Conservation (phyloP, 2,113 vertebrate genomes). For the Poeciliopsis turrubarensis region DNA sequence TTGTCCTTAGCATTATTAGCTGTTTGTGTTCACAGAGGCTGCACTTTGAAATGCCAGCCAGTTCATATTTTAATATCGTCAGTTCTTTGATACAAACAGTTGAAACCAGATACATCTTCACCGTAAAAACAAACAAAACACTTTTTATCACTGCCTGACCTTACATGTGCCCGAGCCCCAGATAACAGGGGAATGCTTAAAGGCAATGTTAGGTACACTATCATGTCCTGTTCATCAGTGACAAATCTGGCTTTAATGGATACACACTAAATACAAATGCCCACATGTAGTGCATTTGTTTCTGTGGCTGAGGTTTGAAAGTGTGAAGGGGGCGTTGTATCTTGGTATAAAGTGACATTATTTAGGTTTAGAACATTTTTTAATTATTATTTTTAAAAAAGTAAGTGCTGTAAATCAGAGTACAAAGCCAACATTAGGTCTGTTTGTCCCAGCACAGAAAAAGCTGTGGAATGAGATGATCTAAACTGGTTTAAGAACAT, state of each 20-base stretch:
- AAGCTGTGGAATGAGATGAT: too few relatives aligned
- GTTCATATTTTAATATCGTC: too few relatives aligned
- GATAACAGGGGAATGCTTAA: too few relatives aligned
- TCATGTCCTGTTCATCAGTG: too few relatives aligned
- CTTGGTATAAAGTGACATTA: background rate
- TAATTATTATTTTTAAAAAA: background rate
- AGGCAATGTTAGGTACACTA: too few relatives aligned
- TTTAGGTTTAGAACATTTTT: background rate
- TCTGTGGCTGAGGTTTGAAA: too few relatives aligned
- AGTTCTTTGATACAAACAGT: background rate
- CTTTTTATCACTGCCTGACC: background rate
- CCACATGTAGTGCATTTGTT: too few relatives aligned
- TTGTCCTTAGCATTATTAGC: slow-evolving; percentile 55
- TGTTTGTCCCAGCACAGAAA: too few relatives aligned
- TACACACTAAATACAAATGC: too few relatives aligned
- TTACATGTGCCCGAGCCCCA: background rate
- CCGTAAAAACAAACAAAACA: background rate
- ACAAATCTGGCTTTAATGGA: too few relatives aligned
- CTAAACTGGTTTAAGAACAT: too few relatives aligned
- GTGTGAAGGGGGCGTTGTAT: too few relatives aligned
- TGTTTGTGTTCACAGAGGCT: slow-evolving; percentile 29
- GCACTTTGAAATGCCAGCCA: slow-evolving; percentile 20
- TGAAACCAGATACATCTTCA: background rate
- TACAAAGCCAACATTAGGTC: background rate
- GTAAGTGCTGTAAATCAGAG: background rate